Evolutionary conservation across 2,113 vertebrate species (phyloP).

Genomic region (Natator depressus): DNA sequence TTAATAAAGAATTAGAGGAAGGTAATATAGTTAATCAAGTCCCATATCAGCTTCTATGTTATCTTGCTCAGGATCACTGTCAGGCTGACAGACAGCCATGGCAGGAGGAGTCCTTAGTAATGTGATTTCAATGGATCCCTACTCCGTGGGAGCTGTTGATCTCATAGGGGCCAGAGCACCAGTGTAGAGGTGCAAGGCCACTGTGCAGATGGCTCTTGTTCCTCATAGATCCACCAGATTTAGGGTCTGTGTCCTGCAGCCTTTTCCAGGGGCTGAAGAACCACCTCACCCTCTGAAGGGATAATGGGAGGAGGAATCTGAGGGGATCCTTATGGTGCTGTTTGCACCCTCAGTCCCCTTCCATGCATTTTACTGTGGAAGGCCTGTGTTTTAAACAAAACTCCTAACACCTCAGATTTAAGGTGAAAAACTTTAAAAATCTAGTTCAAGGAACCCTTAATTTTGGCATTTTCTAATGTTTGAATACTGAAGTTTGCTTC

Average conservation of each 20-base stretch:
- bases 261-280: neutral
- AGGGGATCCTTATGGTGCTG: accelerated
- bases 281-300: neutral
- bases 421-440: neutral
- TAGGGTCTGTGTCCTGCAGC: neutral
- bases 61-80: too few species aligned
- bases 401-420: neutral
- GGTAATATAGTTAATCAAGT: too few species aligned
- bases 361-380: neutral
- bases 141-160: neutral
- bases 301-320: accelerated
- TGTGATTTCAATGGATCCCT: neutral
- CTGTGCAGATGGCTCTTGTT: neutral
- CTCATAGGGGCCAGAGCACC: too few species aligned
- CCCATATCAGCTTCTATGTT: too few species aligned
- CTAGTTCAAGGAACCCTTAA: neutral
- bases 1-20: too few species aligned
- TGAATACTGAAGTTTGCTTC: neutral
- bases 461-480: neutral
- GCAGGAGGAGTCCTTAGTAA: conserved; percentile 31
- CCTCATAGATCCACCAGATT: neutral
- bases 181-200: neutral
- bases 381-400: neutral
- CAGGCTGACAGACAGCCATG: neutral
- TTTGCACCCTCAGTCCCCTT: neutral